Evolutionary conservation across 2,888 invertebrate genomes (phyloP).

Genomic region (Aphidius colemani): DNA sequence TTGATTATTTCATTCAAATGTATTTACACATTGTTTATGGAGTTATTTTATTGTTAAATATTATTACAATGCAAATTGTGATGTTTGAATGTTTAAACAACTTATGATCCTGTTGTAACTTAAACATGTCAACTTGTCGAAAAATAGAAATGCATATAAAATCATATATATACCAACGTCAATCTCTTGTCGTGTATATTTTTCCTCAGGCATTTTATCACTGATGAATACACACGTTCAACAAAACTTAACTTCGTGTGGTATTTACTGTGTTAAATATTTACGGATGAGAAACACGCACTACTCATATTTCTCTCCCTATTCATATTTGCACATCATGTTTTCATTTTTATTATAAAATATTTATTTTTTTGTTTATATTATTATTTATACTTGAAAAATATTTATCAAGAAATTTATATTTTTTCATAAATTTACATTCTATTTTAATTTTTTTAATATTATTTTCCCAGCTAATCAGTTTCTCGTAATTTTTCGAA

Average conservation of each 20-base stretch:
- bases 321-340: conserved; percentile 32
- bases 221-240: neutral
- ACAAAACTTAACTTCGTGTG: conserved; percentile 6
- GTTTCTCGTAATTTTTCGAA: too few species aligned
- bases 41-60: too few species aligned
- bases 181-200: neutral
- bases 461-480: too few species aligned
- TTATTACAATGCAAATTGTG: too few species aligned
- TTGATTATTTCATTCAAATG: too few species aligned
- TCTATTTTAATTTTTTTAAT: too few species aligned
- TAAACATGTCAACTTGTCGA: too few species aligned
- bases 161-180: neutral
- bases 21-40: too few species aligned
- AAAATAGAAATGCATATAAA: too few species aligned
- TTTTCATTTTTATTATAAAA: conserved; percentile 38
- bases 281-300: conserved; percentile 24
- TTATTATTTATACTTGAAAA: conserved; percentile 30
- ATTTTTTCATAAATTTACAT: neutral
- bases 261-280: conserved; percentile 26
- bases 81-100: too few species aligned
- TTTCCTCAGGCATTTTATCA: neutral
- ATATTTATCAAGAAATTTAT: too few species aligned
- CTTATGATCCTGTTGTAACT: too few species aligned
- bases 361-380: conserved; percentile 29
- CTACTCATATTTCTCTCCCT: conserved; percentile 16